Conservation (phyloP, 2,888 invertebrate species). For the Volucella zonaria region DNA sequence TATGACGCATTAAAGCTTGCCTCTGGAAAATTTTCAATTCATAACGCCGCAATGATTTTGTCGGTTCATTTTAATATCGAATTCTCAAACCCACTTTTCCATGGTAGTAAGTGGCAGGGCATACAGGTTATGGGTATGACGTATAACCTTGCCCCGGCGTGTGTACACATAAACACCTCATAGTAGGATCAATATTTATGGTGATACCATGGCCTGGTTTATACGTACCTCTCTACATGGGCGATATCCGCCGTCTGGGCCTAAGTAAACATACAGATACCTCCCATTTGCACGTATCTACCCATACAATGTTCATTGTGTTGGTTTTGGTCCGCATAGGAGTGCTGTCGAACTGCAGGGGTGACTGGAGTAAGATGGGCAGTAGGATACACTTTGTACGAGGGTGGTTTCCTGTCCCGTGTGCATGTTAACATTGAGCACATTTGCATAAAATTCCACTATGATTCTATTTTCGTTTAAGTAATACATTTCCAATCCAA, state of each 20-base stretch:
- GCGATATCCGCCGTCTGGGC: conserved; percentile 60
- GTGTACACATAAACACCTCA: conserved; percentile 57
- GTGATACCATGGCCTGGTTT: conserved; percentile 55
- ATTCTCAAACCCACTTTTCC: conserved; percentile 1
- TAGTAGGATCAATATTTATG: conserved; percentile 61
- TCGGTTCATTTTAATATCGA: conserved; percentile 50
- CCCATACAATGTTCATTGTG: not conserved
- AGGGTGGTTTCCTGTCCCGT: not conserved
- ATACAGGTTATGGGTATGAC: not conserved
- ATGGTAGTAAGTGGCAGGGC: not conserved
- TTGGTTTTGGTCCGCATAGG: conserved; percentile 1
- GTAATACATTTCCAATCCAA: conserved; percentile 70
- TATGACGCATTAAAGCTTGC: conserved; percentile 24
- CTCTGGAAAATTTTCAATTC: conserved; percentile 38
- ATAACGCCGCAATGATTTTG: conserved; percentile 23
- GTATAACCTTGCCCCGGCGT: not conserved
- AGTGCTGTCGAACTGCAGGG: not conserved
- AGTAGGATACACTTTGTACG: not conserved
- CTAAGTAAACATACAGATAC: conserved; percentile 43
- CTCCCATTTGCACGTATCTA: conserved; percentile 3
- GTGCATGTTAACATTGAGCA: conserved; percentile 59
- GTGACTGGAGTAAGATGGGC: not conserved
- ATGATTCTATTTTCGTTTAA: conserved; percentile 70
- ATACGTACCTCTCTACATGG: conserved; percentile 9
- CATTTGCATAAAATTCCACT: conserved; percentile 71